Evolutionary conservation across 1,140 invertebrate species (phyloP).

Genomic region (Leptoteleia sp.): DNA sequence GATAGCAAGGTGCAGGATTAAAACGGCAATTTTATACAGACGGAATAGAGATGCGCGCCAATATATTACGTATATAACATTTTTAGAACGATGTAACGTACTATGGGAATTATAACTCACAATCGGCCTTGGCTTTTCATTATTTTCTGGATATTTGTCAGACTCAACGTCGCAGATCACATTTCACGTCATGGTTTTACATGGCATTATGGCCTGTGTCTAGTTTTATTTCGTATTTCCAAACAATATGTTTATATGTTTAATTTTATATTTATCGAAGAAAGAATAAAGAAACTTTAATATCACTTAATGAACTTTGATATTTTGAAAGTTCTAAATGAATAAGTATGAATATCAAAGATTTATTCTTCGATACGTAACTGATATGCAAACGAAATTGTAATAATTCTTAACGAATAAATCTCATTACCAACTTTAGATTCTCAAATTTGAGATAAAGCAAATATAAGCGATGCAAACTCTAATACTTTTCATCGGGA

Average conservation of each 20-base stretch:
- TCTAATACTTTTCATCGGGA: not conserved
- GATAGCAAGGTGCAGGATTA: constrained; percentile 20
- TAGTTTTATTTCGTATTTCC: constrained; percentile 15
- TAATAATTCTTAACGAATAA: no score
- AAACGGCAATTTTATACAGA: constrained; percentile 20
- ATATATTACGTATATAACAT: constrained; percentile 19
- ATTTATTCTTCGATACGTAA: no score
- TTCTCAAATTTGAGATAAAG: no score
- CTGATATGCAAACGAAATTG: no score
- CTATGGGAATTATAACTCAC: constrained; percentile 35
- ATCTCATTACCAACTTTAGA: no score
- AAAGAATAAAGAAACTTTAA: no score
- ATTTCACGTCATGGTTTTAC: constrained; percentile 34
- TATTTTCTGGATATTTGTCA: constrained; percentile 33
- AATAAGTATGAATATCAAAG: no score
- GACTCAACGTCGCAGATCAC: constrained; percentile 26
- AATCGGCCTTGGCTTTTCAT: constrained; percentile 46
- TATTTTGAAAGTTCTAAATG: no score
- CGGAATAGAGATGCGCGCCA: constrained; percentile 2
- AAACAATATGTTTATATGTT: no score
- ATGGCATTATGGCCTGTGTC: constrained; percentile 11
- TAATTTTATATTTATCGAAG: no score
- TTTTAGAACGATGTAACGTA: constrained; percentile 22
- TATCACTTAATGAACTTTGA: no score
- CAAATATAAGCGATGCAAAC: no score